Evolutionary conservation across 2,888 invertebrate genomes (phyloP).

Genomic region (Cryptocephalus moraei): DNA sequence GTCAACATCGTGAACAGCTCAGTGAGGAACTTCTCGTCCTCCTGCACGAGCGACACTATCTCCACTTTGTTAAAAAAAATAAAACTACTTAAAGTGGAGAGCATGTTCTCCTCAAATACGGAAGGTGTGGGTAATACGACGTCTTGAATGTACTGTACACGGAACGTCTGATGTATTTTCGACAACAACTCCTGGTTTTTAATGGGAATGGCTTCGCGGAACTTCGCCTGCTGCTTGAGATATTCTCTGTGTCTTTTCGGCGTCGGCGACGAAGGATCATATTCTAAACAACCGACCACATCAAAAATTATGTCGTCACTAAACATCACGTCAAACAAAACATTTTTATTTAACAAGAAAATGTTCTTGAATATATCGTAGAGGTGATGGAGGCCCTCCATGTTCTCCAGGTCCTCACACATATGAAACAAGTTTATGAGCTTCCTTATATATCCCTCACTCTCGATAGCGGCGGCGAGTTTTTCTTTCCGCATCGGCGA

Average conservation of each 20-base stretch:
- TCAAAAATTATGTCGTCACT: conserved; percentile 94
- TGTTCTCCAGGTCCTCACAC: conserved; percentile 94
- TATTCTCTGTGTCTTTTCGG: conserved; percentile 95
- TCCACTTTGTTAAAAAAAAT: conserved; percentile 99
- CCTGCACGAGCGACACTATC: conserved; percentile 95
- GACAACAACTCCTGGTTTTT: conserved; percentile 87
- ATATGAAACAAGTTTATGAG: conserved; percentile 90
- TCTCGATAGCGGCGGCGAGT: conserved; percentile 84
- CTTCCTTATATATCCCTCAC: conserved; percentile 91
- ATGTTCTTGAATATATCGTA: conserved; percentile 98
- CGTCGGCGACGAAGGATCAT: conserved; percentile 80
- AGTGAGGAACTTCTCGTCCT: conserved; percentile 92
- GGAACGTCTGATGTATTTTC: conserved; percentile 99
- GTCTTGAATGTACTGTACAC: conserved; percentile 99
- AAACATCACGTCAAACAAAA: conserved; percentile 96
- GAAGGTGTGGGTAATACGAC: conserved; percentile 98
- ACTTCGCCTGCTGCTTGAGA: conserved; percentile 83
- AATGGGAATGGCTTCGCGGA: conserved; percentile 90
- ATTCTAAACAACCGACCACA: conserved; percentile 96
- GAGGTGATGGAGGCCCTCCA: conserved; percentile 87
- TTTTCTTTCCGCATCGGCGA: conserved; percentile 90
- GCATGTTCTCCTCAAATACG: conserved; percentile 98
- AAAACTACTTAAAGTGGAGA: conserved; percentile 95
- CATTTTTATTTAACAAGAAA: conserved; percentile 95
- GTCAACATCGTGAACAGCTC: conserved; percentile 91